Evolutionary conservation across 2,113 vertebrate genomes (phyloP).

Genomic region (Nettapus auritus): DNA sequence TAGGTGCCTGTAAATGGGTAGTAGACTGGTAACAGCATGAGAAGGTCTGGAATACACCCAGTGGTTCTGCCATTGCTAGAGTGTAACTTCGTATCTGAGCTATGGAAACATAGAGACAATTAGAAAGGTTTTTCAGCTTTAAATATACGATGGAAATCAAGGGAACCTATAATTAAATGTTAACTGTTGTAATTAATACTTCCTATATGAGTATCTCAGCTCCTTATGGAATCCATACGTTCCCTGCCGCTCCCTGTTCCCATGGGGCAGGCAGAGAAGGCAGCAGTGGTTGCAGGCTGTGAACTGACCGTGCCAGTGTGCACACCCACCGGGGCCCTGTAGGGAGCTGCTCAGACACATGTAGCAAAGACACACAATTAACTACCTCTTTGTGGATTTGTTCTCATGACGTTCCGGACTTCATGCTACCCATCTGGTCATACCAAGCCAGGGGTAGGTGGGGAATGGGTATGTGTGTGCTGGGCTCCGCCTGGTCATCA

Average conservation of each 20-base stretch:
- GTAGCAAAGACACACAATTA: neutral
- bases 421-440: neutral
- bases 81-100: neutral
- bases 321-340: neutral
- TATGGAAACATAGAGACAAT: constrained; percentile 29
- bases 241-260: constrained; percentile 29
- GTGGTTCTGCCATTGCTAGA: neutral
- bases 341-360: neutral
- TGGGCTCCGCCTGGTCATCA: neutral
- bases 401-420: neutral
- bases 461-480: neutral
- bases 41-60: neutral
- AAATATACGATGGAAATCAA: constrained; percentile 28
- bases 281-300: accelerated
- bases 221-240: constrained; percentile 43
- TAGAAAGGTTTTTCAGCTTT: constrained; percentile 1
- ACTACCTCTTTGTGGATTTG: accelerated
- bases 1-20: neutral
- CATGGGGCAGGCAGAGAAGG: neutral
- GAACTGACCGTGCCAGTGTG: neutral
- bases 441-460: neutral
- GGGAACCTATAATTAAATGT: constrained; percentile 43
- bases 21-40: neutral
- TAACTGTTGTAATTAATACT: constrained; percentile 50
- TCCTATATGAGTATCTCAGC: constrained; percentile 4